These are phyloP conservation scores for Melospiza georgiana DNA, from an alignment of 2,113 vertebrate genomes.

Conservation along the genomic window DNA sequence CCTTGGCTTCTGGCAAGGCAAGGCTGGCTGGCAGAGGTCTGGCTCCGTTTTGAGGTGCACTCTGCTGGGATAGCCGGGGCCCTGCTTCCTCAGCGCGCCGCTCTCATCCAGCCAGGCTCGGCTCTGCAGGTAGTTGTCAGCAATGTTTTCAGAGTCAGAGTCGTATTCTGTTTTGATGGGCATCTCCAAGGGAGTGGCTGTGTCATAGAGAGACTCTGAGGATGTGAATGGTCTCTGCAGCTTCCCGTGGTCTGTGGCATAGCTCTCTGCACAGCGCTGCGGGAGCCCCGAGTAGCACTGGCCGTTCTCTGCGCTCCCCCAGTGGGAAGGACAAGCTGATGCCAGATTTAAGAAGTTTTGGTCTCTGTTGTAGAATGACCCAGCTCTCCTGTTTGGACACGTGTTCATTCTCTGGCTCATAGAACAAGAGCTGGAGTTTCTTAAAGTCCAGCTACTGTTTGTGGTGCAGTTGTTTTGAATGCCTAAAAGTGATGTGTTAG, in stretches of 20 bases:
- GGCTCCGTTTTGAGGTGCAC: conserved; percentile 86
- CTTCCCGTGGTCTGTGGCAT: conserved; percentile 76
- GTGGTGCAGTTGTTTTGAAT: conserved; percentile 71
- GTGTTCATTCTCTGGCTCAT: conserved; percentile 65
- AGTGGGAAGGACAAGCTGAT: conserved; percentile 69
- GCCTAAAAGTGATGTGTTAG: conserved; percentile 73
- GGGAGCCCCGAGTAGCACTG: conserved; percentile 72
- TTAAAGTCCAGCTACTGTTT: conserved; percentile 70
- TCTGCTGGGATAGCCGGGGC: conserved; percentile 68
- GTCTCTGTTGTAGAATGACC: conserved; percentile 73
- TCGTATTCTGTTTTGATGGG: conserved; percentile 90
- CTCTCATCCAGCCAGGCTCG: conserved; percentile 78
- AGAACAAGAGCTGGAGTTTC: conserved; percentile 60
- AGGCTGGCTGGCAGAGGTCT: conserved; percentile 74
- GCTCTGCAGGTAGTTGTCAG: conserved; percentile 66
- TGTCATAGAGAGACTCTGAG: conserved; percentile 69
- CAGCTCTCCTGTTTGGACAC: conserved; percentile 71
- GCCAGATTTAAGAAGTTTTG: conserved; percentile 71
- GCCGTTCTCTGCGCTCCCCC: conserved; percentile 70
- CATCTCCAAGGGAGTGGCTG: conserved; percentile 76
- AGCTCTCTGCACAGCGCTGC: conserved; percentile 72
- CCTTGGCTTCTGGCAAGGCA: conserved; percentile 81
- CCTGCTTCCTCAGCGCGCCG: conserved; percentile 65
- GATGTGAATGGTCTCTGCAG: conserved; percentile 67
- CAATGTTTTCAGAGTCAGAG: conserved; percentile 83